Percentiles rank a stretch among this genome's conserved stretches.
These are phyloP conservation scores for Maniola hyperantus DNA, from an alignment of 2,888 invertebrate genomes.

Conservation along the genomic window DNA sequence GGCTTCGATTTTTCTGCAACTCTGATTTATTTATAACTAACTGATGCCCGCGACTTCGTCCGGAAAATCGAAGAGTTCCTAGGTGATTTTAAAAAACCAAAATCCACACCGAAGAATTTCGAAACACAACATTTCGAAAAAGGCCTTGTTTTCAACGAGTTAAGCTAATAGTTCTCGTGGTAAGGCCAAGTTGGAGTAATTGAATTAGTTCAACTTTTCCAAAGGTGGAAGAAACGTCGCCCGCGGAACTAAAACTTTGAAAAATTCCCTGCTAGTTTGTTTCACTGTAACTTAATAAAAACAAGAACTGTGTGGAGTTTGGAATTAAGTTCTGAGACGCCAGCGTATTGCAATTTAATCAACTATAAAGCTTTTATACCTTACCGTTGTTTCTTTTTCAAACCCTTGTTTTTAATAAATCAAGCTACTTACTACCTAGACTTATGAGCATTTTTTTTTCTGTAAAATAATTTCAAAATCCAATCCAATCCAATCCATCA, in stretches of 20 bases:
- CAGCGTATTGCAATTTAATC: conserved; percentile 39
- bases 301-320: conserved; percentile 49
- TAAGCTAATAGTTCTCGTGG: conserved; percentile 3
- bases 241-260: conserved; percentile 58
- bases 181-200: conserved; percentile 52
- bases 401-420: not conserved
- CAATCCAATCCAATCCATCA: too few species aligned
- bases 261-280: conserved; percentile 74
- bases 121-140: not conserved
- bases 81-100: too few species aligned
- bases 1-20: conserved; percentile 1
- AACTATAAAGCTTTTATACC: conserved; percentile 35
- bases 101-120: too few species aligned
- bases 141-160: conserved; percentile 6
- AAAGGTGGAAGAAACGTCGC: conserved; percentile 57
- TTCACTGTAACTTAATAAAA: conserved; percentile 66
- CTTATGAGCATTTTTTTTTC: too few species aligned
- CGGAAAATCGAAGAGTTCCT: too few species aligned
- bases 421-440: too few species aligned
- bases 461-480: too few species aligned
- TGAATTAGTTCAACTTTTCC: conserved; percentile 67
- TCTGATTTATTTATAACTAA: not conserved
- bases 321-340: conserved; percentile 65
- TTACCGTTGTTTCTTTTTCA: conserved; percentile 14
- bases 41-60: too few species aligned